Base-by-base conservation (phyloP, 2,113 vertebrate species). In the Gulo gulo region DNA sequence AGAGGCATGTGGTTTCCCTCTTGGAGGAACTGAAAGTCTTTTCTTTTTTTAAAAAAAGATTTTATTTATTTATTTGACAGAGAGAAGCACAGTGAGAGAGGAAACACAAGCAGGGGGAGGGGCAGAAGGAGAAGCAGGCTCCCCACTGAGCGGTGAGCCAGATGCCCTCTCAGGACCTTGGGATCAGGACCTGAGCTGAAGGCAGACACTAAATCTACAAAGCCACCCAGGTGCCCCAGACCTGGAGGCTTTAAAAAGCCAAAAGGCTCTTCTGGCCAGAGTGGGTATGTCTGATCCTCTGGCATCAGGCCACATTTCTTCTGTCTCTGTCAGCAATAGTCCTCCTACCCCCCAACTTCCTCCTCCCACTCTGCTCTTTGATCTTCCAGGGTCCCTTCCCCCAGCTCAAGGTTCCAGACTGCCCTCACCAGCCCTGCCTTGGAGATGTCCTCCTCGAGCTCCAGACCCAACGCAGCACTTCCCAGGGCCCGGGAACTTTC, bases 331-430 rank as follows among this genome's bases (percentile, higher is more conserved):
- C 13, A n/a, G 83, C 15, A 52, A 57, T 34, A 73, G n/a, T 3
- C 24, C 1, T 2, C 0, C 61, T 2, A 3, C 7, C 1, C 39
- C 34, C 24, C 1, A 45, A 29, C 16, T 87, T 82, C 71, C n/a
- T 18, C 34, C 42, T 29, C 5, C 34, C 6, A 34, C 26, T 85
- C 67, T 61, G 65, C n/a, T 78, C 84, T 71, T 78, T 86, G 63
- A 55, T 55, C 52, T 34, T 29, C 55, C 18, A 57, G 36, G 21
- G 85, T 91, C 36, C 34, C 86, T 67, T 86, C 16, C 20, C 74
- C 20, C 39, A 50, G 80, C 20, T 47, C 80, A 50, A 73, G 80
- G 7, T 26, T 79, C 55, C 4, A 36, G 45, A 36, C 65, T 47
- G 65, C 23, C 80, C 14, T 74, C 55, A 23, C 29, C 7, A 42